Evolutionary conservation across 2,113 vertebrate species (phyloP).

Genomic region (Taxidea taxus): DNA sequence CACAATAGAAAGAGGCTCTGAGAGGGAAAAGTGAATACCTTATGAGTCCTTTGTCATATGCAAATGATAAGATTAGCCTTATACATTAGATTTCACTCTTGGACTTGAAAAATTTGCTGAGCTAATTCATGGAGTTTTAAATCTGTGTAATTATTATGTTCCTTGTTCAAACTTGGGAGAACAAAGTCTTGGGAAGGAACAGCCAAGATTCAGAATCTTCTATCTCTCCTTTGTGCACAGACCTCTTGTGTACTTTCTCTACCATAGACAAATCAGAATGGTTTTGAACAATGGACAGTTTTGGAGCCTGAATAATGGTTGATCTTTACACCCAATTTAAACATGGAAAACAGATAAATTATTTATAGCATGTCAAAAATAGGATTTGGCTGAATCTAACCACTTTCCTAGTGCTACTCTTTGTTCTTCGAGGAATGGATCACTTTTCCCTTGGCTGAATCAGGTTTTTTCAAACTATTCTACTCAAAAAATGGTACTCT

Average conservation of each 20-base stretch:
- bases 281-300: slow-evolving; percentile 71
- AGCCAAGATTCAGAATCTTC: not conserved
- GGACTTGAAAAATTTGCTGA: not conserved
- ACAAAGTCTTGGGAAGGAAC: not conserved
- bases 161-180: not conserved
- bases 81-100: not conserved
- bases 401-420: not conserved
- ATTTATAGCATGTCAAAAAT: slow-evolving; percentile 60
- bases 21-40: not conserved
- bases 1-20: not conserved
- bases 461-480: not conserved
- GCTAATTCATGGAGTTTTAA: not conserved
- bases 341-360: slow-evolving; percentile 77
- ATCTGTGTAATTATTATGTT: not conserved
- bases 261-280: not conserved
- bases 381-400: not conserved
- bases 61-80: not conserved
- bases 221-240: not conserved
- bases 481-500: not conserved
- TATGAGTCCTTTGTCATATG: not conserved
- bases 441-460: not conserved
- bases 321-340: slow-evolving; percentile 76
- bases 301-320: slow-evolving; percentile 58
- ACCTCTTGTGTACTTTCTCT: slow-evolving; percentile 52
- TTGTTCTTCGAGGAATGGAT: not conserved